Base-by-base conservation (phyloP, 2,113 vertebrate genomes). In the Oenanthe oenanthe region DNA sequence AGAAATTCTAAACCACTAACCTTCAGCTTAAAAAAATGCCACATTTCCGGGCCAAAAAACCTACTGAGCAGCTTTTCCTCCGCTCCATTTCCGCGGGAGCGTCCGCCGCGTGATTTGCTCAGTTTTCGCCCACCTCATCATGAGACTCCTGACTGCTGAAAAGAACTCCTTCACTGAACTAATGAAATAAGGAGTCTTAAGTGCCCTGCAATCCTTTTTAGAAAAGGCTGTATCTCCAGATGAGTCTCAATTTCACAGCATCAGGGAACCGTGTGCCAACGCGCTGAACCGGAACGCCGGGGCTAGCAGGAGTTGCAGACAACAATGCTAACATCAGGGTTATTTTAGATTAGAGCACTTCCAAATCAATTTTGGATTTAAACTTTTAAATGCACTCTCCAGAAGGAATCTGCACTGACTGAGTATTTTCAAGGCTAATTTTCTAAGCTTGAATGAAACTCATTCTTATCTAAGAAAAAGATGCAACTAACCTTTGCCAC, bases 321-420 rank as follows among this genome's bases (percentile, higher is more conserved):
- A 97, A 89, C 97, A 98, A 94, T 96, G 81, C 65, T 95, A 97
- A 96, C 96, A 92, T 97, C 97, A 94, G 98, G 97, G 94, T 97
- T 98, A 98, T 97, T 95, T 83, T 97, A 98, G 97, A 98, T 98
- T 98, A 98, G 96, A 97, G 95, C 86, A 95, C 97, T 98, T 98
- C 97, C 97, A 98, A 98, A 98, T 98, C 97, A 98, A 97, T 98
- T 98, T 98, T 97, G 96, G 98, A 98, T 98, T 98, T 97, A 96
- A 98, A 98, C 97, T 98, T 98, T 97, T 94, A 98, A 98, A 98
- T 97, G 96, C 94, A 81, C 95, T 97, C 95, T 97, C 97, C 88
- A 97, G 93, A 95, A 95, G 84, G 89, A 97, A 96, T 95, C 95
- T 96, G 95, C 95, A 89, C 88, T 76, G 78, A 87, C 92, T 74